phyloP scores from a whole-genome alignment of 2,888 invertebrate species.

The Panopea generosa region DNA sequence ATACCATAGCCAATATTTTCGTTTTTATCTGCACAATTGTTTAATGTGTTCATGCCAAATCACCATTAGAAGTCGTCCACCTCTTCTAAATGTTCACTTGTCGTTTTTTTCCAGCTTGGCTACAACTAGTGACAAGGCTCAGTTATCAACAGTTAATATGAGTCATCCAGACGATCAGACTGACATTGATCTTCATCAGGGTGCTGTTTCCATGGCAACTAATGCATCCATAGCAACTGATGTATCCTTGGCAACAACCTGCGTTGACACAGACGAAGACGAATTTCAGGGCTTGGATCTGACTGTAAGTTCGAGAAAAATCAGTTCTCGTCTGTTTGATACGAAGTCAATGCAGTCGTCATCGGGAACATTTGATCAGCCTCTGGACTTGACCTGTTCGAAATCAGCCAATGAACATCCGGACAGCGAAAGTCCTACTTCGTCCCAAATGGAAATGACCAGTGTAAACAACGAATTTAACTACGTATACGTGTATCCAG shows the following conservation, averaged over 20 bases:
- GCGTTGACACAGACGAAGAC: constrained; percentile 53
- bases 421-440: constrained; percentile 31
- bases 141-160: too few species aligned
- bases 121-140: constrained; percentile 12
- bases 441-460: constrained; percentile 37
- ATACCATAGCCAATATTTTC: too few species aligned
- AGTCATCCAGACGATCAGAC: constrained; percentile 19
- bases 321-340: constrained; percentile 48
- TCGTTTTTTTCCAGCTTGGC: constrained; percentile 10
- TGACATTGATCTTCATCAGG: constrained; percentile 41
- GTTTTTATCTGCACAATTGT: too few species aligned
- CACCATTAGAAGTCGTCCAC: too few species aligned
- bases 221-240: constrained; percentile 44
- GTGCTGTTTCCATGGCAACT: constrained; percentile 36
- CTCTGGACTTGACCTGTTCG: constrained; percentile 49
- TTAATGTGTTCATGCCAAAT: too few species aligned
- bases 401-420: constrained; percentile 25
- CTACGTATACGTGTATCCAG: constrained; percentile 56
- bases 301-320: constrained; percentile 36
- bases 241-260: constrained; percentile 52
- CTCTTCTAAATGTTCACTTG: too few species aligned
- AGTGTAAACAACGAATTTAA: constrained; percentile 46
- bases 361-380: constrained; percentile 33
- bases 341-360: constrained; percentile 40
- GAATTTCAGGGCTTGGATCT: constrained; percentile 56